Base-by-base conservation (phyloP, 2,797 vertebrate genomes). In the Xiphophorus birchmanni region DNA sequence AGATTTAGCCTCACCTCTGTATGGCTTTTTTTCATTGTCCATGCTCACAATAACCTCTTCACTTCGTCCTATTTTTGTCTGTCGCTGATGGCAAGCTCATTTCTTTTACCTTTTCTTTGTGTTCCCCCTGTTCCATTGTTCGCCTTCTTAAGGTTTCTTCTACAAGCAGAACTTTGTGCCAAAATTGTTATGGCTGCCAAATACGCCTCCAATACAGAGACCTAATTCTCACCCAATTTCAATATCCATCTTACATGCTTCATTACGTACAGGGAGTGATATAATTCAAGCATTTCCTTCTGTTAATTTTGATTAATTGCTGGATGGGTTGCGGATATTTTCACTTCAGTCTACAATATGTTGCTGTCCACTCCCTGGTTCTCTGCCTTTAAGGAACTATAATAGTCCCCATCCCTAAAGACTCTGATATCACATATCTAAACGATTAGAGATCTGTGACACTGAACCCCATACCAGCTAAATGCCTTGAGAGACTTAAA, bases 151-250 rank as follows among this genome's bases (percentile, higher is more conserved):
- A 29, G 86, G 90, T 65, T 65, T 18, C 17, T 18, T 37, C 7
- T 26, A 86, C 60, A 86, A 88, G 90, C 88, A 83, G 82, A 74
- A 89, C 86, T 82, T 79, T 73, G 73, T n/a, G 47, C 13, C 44
- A 82, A 76, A 78, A 26, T 76, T 72, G n/a, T 78, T 78, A 76
- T 21, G 35, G 75, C 79, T 78, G 75, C 84, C 71, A 58, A 37
- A 44, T 78, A 83, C 85, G 74, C 83, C 78, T 77, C 74, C 35
- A 0, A 15, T 82, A 86, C 78, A 76, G 79, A 74, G 80, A 77
- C 82, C 77, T 82, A 80, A 90, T 86, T 90, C 0, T 40, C 21
- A 67, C 9, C 18, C 7, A 40, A 42, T 40, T 40, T 40, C 37
- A 67, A 23, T 8, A 21, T 63, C 32, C 15, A 8, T 37, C 63